These are phyloP conservation scores for Synanceia verrucosa DNA, from an alignment of 2,797 vertebrate genomes.

Conservation along the genomic window DNA sequence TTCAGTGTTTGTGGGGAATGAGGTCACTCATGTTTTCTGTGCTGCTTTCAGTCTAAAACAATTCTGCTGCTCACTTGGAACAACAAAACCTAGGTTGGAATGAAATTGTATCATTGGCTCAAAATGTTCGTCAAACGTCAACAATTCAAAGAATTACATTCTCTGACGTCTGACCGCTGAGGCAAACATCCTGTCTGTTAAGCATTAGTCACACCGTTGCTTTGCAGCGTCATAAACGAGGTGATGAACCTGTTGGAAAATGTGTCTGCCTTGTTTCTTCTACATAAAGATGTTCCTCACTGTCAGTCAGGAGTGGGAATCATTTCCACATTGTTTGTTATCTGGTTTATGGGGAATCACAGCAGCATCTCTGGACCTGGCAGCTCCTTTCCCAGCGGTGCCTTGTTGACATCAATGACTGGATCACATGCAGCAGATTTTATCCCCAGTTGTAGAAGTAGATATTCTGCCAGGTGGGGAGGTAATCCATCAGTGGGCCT, in stretches of 20 bases:
- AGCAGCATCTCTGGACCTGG: neutral
- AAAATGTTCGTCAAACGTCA: neutral
- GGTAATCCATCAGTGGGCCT: slow-evolving; percentile 97
- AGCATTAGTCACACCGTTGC: neutral
- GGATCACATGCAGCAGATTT: slow-evolving; percentile 5
- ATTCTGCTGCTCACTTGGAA: no score
- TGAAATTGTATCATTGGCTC: neutral
- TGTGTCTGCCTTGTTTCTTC: neutral
- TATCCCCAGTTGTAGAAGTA: slow-evolving; percentile 99
- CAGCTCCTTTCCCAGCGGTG: neutral
- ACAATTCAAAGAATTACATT: neutral
- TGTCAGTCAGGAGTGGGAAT: neutral
- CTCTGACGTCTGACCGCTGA: neutral
- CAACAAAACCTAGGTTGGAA: neutral
- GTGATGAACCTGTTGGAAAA: neutral
- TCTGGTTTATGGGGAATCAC: neutral
- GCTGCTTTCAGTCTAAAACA: neutral
- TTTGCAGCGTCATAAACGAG: neutral
- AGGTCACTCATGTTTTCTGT: neutral
- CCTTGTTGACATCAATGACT: neutral
- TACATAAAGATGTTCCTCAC: neutral
- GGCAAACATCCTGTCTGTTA: neutral
- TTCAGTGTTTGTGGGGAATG: neutral
- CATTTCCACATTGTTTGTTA: neutral
- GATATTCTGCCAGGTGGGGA: slow-evolving; percentile 98